Evolutionary conservation across 2,888 invertebrate species (phyloP), one percentile per base, ranked within the genome.

Genomic region (Yponomeuta plumbellus): DNA sequence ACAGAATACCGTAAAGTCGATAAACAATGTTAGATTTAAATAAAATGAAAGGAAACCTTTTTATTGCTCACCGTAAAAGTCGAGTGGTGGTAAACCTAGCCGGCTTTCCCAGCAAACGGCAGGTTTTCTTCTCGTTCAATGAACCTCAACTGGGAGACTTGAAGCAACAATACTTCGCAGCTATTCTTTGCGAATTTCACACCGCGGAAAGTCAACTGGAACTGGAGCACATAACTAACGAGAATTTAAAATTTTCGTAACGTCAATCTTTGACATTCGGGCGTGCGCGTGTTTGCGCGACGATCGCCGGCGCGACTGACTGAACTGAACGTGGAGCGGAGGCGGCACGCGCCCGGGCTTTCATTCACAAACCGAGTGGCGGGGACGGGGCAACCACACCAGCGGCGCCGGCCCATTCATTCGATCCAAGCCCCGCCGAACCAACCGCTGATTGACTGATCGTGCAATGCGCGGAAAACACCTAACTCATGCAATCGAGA

Each of bases 311-410:
- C 85, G 84, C 88, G 87, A 88, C 88, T 88, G 87, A 88, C 74
- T 62, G 82, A 76, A 79, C 75, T 75, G 80, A 79, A 80, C 82
- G 76, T 73, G 76, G 80, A 79, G 80, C 82, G 76, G 73, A 79
- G 79, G 76, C 81, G 84, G 89, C 89, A 87, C 89, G 85, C 84
- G 86, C 89, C 86, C 85, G 86, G 85, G 83, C 83, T 80, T 88
- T 86, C 91, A 91, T 91, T 91, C 90, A 91, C 88, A 86, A 34
- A 86, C 83, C 80, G 79, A 81, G 84, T 80, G 85, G 86, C 83
- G 87, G 86, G 85, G 85, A 76, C 75, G 71, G 73, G 68, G 73
- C 44, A 52, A 52, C 44, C 78, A 72, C 74, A 75, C 74, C 44
- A 52, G 17, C 44, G 77, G 72, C 74, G 74, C 74, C 75, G 75